These are phyloP conservation scores for Hylia prasina DNA, from an alignment of 2,113 vertebrate genomes.

Conservation along the genomic window DNA sequence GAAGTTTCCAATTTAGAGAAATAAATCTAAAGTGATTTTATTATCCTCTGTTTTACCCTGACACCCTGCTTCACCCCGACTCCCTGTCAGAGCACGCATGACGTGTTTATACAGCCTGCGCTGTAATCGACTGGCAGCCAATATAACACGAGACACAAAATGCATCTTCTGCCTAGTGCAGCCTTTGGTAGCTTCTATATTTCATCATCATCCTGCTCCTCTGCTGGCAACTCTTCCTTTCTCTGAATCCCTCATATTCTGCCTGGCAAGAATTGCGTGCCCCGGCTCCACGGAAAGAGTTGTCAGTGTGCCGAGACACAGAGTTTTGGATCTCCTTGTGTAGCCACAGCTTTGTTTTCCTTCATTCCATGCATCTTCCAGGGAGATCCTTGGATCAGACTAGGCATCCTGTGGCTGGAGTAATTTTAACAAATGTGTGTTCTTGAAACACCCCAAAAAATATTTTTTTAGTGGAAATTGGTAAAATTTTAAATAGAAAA, in stretches of 20 bases:
- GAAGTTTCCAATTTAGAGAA: constrained; percentile 99
- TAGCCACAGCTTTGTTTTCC: background rate
- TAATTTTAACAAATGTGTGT: background rate
- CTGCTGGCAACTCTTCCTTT: background rate
- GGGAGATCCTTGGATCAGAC: background rate
- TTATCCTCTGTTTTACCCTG: constrained; percentile 91
- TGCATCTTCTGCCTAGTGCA: constrained; percentile 63
- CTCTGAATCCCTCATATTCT: background rate
- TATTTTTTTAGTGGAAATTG: background rate
- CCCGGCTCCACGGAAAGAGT: fast-evolving
- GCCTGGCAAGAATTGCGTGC: background rate
- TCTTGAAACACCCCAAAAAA: background rate
- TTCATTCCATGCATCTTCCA: background rate
- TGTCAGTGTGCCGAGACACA: background rate
- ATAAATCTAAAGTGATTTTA: constrained; percentile 99
- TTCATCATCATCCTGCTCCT: constrained; percentile 57
- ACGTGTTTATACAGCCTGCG: constrained; percentile 81
- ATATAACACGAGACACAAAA: constrained; percentile 74
- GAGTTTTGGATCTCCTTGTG: background rate
- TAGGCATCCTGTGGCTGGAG: background rate
- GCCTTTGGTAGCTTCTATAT: constrained; percentile 66
- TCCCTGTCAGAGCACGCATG: constrained; percentile 79
- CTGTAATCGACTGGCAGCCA: constrained; percentile 72
- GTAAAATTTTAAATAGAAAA: background rate
- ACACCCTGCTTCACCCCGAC: constrained; percentile 83